Base-by-base conservation (phyloP, 2,888 invertebrate genomes). In the Phanerotoma sp. region DNA sequence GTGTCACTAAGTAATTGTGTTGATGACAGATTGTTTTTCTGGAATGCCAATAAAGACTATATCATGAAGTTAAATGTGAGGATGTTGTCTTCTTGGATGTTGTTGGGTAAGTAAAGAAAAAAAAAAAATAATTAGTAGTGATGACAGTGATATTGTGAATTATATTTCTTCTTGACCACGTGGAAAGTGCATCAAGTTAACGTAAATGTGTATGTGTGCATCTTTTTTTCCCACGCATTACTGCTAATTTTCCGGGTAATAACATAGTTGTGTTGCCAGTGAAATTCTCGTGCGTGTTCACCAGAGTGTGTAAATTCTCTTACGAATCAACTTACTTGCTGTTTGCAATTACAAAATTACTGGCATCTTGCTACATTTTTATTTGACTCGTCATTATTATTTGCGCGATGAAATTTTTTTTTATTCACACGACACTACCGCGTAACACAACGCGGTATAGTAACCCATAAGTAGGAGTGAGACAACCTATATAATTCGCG, bases 71-170 rank as follows among this genome's bases (percentile, higher is more conserved):
- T 9, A 5, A 25, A 25, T 25, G 21, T 47, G 25, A 49, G 28
- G 62, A 66, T 56, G 60, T 69, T 68, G 69, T 62, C 62, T 49
- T 54, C 65, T 57, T 48, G 58, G 53, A 51, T 33, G 25, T 49
- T 61, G 56, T 57, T 69, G 32, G 65, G 70, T 67, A 66, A 71
- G 70, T 68, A 38, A 51, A 13, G n/a, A n/a, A n/a, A n/a, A n/a
- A n/a, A n/a, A n/a, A n/a, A n/a, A n/a, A n/a, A n/a, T n/a, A n/a
- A n/a, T n/a, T n/a, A 18, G 32, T 11, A 35, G 16, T 18, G 16
- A 38, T 38, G 38, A 18, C 18, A 32, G n/a, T 9, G 13, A 21
- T 9, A 30, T 18, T n/a, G 21, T 32, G 30, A 13, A 30, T 16
- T 16, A 6, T 16, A n/a, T n/a, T n/a, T 28, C 30, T 20, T n/a